Base-by-base conservation (phyloP, 2,113 vertebrate species). In the Antigone vipio region DNA sequence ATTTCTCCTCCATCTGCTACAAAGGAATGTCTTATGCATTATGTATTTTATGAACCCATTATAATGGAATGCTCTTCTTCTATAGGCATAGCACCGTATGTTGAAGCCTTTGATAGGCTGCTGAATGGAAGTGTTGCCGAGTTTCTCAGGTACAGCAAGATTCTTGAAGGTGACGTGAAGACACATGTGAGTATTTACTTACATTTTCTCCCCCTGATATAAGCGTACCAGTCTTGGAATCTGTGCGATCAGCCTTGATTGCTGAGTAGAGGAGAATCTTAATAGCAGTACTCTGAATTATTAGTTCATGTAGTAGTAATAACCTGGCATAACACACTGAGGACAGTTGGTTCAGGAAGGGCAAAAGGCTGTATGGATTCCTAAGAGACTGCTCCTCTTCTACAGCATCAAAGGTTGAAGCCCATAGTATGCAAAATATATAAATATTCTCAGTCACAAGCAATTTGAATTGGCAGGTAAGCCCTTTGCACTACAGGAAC, bases 111-210 rank as follows among this genome's bases (percentile, higher is more conserved):
- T 89, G 99, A 99, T 56, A 93, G 97, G 86, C 94, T 99, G 85
- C 92, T 99, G 95, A 98, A 96, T 59, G 98, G 98, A 59, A 98
- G 98, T 7, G 98, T 99, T 94, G 98, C 98, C 7, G 98, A 99
- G 77, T 99, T 99, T 97, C 92, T 99, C 91, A 98, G 97, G 95
- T 96, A 98, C 96, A 99, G 99, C 97, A 98, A 93, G 85, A 97
- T 98, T 91, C 98, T 99, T 62, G 99, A 99, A 84, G 98, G 98
- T 6, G 99, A 99, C 0, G 99, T 99, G 95, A 99, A 99, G 92
- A 98, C 98, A 88, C 99, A 99, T n/a, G 99, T 99, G 98, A 99
- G 99, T 98, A 96, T 91, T 95, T 74, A 38, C 58, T 27, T 52
- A 21, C 5, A 50, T 77, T 78, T 64, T 53, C 44, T 22, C 29